Percentiles rank a stretch among this genome's conserved stretches.
phyloP scores from a whole-genome alignment of 2,888 invertebrate genomes.

The Ichneumoninae sp. region DNA sequence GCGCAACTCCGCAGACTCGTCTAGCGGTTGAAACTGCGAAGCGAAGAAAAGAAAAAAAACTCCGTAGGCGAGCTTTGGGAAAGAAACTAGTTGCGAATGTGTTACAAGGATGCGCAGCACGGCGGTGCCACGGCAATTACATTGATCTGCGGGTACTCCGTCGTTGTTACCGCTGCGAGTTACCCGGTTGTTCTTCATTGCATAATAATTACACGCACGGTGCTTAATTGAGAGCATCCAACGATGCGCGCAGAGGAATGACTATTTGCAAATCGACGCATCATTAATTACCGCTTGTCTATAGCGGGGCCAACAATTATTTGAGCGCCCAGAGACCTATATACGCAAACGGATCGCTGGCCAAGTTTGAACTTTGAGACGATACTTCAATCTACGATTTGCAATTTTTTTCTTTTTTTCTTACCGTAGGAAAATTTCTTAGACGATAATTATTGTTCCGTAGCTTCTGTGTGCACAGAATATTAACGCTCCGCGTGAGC shows the following conservation, averaged over 20 bases:
- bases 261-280: conserved; percentile 28
- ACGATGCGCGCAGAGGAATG: neutral
- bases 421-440: neutral
- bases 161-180: conserved; percentile 33
- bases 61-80: conserved; percentile 5
- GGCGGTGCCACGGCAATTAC: conserved; percentile 43
- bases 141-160: conserved; percentile 12
- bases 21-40: neutral
- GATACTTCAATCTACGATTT: neutral
- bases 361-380: conserved; percentile 24
- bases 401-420: neutral
- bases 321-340: neutral
- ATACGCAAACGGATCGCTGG: conserved; percentile 28
- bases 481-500: neutral
- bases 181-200: conserved; percentile 38
- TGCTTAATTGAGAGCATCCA: conserved; percentile 56
- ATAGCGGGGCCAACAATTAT: conserved; percentile 18
- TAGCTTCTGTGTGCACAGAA: neutral
- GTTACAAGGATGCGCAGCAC: conserved; percentile 51
- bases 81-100: conserved; percentile 40
- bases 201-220: conserved; percentile 62
- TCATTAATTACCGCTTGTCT: conserved; percentile 25
- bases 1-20: too few species aligned
- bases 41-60: neutral
- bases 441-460: neutral